Evolutionary conservation across 2,888 invertebrate species (phyloP).

Genomic region (Sclerodermus sp.): DNA sequence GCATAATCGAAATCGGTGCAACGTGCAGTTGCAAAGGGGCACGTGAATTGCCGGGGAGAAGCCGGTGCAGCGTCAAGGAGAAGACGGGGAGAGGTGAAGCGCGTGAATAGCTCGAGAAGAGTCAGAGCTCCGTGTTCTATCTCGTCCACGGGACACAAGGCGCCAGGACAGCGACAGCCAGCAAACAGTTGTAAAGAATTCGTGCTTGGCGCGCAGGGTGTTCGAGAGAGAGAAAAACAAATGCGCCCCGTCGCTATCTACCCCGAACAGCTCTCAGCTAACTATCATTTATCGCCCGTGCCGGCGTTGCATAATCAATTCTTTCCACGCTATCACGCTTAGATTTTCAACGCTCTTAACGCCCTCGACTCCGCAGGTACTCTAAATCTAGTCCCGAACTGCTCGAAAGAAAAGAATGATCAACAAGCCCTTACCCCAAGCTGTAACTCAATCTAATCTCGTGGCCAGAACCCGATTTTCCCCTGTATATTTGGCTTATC

Average conservation of each 20-base stretch:
- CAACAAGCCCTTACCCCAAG: no score
- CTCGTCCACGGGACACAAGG: conserved; percentile 45
- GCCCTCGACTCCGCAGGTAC: conserved; percentile 10
- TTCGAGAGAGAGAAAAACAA: conserved; percentile 1
- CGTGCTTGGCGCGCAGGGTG: conserved; percentile 18
- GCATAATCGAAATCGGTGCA: conserved; percentile 32
- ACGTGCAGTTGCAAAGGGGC: background rate
- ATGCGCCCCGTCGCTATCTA: conserved; percentile 41
- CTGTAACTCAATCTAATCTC: no score
- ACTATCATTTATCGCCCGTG: conserved; percentile 44
- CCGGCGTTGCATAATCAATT: conserved; percentile 3
- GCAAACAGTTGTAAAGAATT: conserved; percentile 55
- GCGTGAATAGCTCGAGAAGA: conserved; percentile 4
- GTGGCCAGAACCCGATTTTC: conserved; percentile 5
- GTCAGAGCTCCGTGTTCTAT: conserved; percentile 43
- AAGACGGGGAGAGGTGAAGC: conserved; percentile 3
- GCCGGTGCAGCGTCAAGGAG: conserved; percentile 3
- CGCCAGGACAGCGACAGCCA: conserved; percentile 16
- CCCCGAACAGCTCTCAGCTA: conserved; percentile 38
- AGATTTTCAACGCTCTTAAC: conserved; percentile 39
- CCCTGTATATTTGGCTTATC: background rate
- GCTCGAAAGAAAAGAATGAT: no score
- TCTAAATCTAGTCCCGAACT: no score
- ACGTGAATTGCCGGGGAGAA: conserved; percentile 12
- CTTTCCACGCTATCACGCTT: conserved; percentile 16